Evolutionary conservation across 2,113 vertebrate genomes (phyloP).

Genomic region (Tiliqua scincoides): DNA sequence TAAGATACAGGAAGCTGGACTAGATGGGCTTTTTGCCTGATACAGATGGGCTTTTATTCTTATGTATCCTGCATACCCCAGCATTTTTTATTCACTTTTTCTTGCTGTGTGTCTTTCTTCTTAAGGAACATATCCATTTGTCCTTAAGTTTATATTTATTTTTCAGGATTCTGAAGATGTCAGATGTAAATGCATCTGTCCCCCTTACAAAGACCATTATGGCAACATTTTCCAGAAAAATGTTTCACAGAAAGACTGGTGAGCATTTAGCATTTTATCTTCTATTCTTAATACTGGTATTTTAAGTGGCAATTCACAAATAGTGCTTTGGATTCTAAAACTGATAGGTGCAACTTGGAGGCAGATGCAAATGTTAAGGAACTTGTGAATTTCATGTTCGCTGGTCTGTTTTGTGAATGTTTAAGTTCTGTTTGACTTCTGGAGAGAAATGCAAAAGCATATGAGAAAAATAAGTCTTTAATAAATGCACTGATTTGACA

Average conservation of each 20-base stretch:
- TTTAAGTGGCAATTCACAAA: neutral
- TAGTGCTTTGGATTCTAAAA: neutral
- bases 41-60: too few species aligned
- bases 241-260: conserved; percentile 98
- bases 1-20: too few species aligned
- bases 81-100: neutral
- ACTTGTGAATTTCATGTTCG: neutral
- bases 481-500: neutral
- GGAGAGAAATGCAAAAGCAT: neutral
- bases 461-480: neutral
- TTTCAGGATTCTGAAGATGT: conserved; percentile 93
- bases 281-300: too few species aligned
- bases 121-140: neutral
- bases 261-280: conserved; percentile 57
- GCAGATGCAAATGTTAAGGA: neutral
- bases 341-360: neutral
- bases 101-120: neutral
- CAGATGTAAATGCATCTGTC: conserved; percentile 97
- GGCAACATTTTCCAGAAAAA: conserved; percentile 97
- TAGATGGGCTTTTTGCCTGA: too few species aligned
- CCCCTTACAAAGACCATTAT: conserved; percentile 91
- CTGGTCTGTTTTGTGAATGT: neutral
- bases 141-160: conserved; percentile 49
- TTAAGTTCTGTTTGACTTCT: neutral
- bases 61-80: neutral